phyloP scores from a whole-genome alignment of 2,113 vertebrate genomes.

The Austrofundulus limnaeus region DNA sequence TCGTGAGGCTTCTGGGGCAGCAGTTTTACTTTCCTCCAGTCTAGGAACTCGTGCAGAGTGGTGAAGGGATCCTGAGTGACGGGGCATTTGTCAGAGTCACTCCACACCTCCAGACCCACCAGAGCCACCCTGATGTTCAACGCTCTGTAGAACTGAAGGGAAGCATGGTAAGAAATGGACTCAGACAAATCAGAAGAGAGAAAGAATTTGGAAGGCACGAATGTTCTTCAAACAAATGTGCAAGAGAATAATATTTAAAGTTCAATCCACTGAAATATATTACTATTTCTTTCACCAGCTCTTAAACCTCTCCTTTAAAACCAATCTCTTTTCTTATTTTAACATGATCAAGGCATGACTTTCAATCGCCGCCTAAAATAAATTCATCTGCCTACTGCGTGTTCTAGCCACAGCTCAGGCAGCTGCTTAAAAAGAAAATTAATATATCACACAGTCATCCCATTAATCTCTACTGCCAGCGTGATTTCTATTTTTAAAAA shows the following conservation, averaged over 20 bases:
- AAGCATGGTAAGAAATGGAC: not conserved
- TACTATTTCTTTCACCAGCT: not conserved
- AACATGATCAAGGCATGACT: conserved; percentile 17
- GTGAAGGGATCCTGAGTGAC: conserved; percentile 94
- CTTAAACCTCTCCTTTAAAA: not conserved
- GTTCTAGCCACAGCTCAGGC: conserved; percentile 23
- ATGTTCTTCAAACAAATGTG: not conserved
- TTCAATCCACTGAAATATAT: conserved; percentile 5
- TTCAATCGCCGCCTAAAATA: conserved; percentile 16
- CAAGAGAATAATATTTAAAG: conserved; percentile 8
- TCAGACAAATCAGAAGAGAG: not conserved
- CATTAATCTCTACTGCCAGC: conserved; percentile 66
- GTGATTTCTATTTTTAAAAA: conserved; percentile 64
- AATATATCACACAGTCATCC: conserved; percentile 55
- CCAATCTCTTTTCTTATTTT: conserved; percentile 6
- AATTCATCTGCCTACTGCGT: conserved; percentile 34
- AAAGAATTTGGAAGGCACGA: not conserved
- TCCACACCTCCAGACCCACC: conserved; percentile 97
- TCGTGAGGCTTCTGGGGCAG: conserved; percentile 92
- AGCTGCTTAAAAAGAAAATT: conserved; percentile 56
- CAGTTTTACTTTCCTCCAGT: conserved; percentile 94
- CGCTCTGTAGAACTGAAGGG: conserved; percentile 89
- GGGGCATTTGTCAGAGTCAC: conserved; percentile 90
- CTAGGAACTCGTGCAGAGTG: conserved; percentile 95
- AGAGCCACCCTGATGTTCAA: conserved; percentile 95